Base-by-base conservation (phyloP, 2,797 vertebrate species). In the Capromys pilorides region DNA sequence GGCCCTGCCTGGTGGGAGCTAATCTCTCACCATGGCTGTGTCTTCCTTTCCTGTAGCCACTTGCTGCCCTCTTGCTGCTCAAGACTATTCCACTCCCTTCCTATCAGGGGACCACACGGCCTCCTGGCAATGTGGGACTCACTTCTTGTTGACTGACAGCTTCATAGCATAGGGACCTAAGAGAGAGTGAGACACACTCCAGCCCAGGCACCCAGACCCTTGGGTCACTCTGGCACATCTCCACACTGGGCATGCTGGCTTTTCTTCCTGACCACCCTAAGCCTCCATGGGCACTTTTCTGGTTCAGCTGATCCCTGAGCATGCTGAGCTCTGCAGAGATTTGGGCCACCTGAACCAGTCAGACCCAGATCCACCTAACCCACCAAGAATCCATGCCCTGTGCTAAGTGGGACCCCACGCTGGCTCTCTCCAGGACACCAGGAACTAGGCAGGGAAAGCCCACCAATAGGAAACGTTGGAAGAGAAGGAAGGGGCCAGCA, bases 71-170 rank as follows among this genome's bases (percentile, higher is more conserved):
- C n/a, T 31, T 36, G 75, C 84, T 86, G 64, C 82, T 90, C 16
- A 6, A 90, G 91, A 87, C 87, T 71, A 62, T n/a, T 41, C 41
- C 6, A 18, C 69, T 90, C 61, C 92, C 92, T 95, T 95, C 94
- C 96, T 95, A 93, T 79, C 88, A 22, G 49, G 69, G 80, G 84
- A 81, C 79, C 92, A 92, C 77, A 54, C 0, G 9, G 59, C 82
- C 86, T 86, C 88, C 71, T 88, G 51, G 71, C 67, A 80, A 66
- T 80, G 81, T 80, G 81, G 96, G 92, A 95, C 96, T 91, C 61
- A 61, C 80, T 97, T 97, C 94, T 95, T 97, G 93, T 92, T 95
- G 90, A 94, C 78, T 77, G 86, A 77, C 57, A 41, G 83, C 90
- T 93, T 83, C 92, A 41, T 4, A 64, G 88, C 54, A 36, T 0